A percentile compares a stretch with the other conserved stretches of the same genome.
These are phyloP conservation scores for Lepus oiostolus DNA, from an alignment of 2,797 vertebrate genomes.

Conservation along the genomic window DNA sequence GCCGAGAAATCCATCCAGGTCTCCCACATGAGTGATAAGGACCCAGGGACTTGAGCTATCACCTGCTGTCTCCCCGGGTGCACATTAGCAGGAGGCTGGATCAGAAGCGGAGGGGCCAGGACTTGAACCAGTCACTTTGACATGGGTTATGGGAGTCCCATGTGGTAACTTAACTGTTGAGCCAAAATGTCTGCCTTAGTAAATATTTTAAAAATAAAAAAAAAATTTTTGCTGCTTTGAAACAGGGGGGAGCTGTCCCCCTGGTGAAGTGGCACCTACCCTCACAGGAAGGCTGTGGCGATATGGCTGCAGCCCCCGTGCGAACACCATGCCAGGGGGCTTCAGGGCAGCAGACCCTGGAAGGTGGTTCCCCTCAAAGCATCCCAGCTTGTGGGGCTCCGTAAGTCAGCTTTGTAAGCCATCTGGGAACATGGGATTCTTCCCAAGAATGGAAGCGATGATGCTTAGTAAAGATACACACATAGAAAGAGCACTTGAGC, in stretches of 20 bases:
- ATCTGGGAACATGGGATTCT: background rate
- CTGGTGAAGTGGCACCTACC: background rate
- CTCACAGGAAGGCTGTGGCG: background rate
- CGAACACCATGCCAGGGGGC: accelerated
- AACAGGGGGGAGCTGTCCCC: background rate
- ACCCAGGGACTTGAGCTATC: too few species aligned
- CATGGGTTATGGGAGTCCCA: background rate
- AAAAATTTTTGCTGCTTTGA: background rate
- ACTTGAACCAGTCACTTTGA: too few species aligned
- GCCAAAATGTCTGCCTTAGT: too few species aligned
- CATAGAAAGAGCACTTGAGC: background rate
- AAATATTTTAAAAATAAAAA: too few species aligned
- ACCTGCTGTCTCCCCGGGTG: too few species aligned
- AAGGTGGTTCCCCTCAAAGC: background rate
- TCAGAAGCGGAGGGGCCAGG: too few species aligned
- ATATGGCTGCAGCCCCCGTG: background rate
- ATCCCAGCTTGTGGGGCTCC: background rate
- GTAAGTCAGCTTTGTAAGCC: background rate
- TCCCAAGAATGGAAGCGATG: background rate
- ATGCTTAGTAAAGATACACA: background rate
- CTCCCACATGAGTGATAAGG: too few species aligned
- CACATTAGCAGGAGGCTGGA: too few species aligned
- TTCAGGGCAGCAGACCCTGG: background rate
- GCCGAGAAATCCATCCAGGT: too few species aligned
- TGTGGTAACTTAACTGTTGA: too few species aligned